phyloP scores from a whole-genome alignment of 2,113 vertebrate species.

The Leucoraja erinaceus region DNA sequence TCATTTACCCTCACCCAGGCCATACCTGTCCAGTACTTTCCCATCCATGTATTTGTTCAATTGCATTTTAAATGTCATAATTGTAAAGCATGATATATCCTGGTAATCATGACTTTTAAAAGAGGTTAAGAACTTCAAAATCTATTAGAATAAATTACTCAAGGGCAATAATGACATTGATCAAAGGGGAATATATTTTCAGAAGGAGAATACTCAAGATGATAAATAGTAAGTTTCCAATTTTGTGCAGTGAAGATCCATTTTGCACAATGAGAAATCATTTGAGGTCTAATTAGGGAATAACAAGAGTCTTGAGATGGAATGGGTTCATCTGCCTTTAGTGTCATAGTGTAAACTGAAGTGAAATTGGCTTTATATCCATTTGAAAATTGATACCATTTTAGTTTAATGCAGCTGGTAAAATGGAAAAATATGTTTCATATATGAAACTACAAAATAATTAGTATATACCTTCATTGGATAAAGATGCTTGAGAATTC shows the following conservation, averaged over 20 bases:
- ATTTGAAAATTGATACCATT: background rate
- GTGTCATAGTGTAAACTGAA: background rate
- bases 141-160: background rate
- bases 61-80: too few relatives aligned
- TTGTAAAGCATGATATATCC: background rate
- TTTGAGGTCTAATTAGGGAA: background rate
- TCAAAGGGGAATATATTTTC: slow-evolving; percentile 22
- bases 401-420: background rate
- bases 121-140: background rate
- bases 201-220: background rate
- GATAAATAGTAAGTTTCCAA: background rate
- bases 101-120: background rate
- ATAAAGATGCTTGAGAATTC: background rate
- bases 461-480: background rate
- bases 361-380: background rate
- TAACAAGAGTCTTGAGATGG: background rate
- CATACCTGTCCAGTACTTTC: too few relatives aligned
- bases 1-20: too few relatives aligned
- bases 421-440: background rate
- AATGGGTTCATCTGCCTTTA: background rate
- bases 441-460: background rate
- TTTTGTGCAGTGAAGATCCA: background rate
- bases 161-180: background rate
- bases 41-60: too few relatives aligned
- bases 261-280: slow-evolving; percentile 5